Evolutionary conservation across 2,888 invertebrate species (phyloP).

Genomic region (Deladenus siricidicola): DNA sequence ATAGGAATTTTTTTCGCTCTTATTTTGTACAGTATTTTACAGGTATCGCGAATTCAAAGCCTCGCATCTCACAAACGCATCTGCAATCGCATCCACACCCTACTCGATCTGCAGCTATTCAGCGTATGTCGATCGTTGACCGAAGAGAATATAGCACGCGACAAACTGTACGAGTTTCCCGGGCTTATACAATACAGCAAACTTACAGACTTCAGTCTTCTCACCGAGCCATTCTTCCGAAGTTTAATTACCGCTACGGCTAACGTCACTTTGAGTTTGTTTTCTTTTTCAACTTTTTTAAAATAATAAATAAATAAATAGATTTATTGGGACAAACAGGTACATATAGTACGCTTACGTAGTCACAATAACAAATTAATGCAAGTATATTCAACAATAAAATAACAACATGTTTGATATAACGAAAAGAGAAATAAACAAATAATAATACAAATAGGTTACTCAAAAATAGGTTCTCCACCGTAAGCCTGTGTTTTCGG

Average conservation of each 20-base stretch:
- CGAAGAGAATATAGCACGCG: constrained; percentile 34
- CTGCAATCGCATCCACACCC: constrained; percentile 36
- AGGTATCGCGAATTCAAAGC: constrained; percentile 38
- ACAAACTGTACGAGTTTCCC: constrained; percentile 30
- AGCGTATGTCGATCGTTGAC: constrained; percentile 34
- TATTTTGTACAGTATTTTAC: background rate
- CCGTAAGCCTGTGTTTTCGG: too few relatives aligned
- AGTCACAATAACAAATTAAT: too few relatives aligned
- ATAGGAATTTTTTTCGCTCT: background rate
- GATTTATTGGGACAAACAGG: too few relatives aligned
- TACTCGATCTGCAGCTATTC: constrained; percentile 41
- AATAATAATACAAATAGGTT: too few relatives aligned
- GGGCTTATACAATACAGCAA: constrained; percentile 15
- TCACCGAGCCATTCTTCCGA: constrained; percentile 47
- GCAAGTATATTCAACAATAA: too few relatives aligned
- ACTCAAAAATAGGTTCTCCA: too few relatives aligned
- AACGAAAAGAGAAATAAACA: too few relatives aligned
- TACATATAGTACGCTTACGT: too few relatives aligned
- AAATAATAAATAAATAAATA: too few relatives aligned
- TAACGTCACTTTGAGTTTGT: constrained; percentile 12
- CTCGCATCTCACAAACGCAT: constrained; percentile 35
- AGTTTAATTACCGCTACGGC: constrained; percentile 37
- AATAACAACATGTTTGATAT: too few relatives aligned
- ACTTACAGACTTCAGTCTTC: constrained; percentile 21
- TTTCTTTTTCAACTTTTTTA: too few relatives aligned